These are phyloP conservation scores for Crenuchus spilurus DNA, from an alignment of 2,797 vertebrate genomes.

Conservation along the genomic window DNA sequence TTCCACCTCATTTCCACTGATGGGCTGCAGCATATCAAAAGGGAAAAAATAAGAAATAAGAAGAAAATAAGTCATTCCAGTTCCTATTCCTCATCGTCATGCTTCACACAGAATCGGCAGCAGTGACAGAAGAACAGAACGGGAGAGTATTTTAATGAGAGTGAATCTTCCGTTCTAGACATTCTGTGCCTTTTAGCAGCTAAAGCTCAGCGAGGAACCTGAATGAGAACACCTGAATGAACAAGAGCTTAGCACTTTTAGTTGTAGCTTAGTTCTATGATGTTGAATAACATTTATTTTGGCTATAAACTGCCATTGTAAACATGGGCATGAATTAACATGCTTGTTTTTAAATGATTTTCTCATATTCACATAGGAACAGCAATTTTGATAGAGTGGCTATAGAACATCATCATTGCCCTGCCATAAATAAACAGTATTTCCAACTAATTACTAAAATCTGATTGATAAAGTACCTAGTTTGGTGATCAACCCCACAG, in stretches of 20 bases:
- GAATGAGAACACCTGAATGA: constrained; percentile 40
- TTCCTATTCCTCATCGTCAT: constrained; percentile 47
- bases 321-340: no score
- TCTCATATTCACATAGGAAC: no score
- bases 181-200: constrained; percentile 16
- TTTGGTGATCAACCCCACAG: no score
- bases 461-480: no score
- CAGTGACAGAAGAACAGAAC: constrained; percentile 34
- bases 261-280: background rate
- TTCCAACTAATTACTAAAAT: no score
- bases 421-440: no score
- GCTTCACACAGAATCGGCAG: constrained; percentile 41
- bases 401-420: no score
- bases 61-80: constrained; percentile 36
- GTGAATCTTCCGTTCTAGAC: constrained; percentile 40
- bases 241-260: constrained; percentile 22
- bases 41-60: constrained; percentile 37
- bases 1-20: constrained; percentile 52
- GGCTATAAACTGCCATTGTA: background rate
- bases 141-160: constrained; percentile 45
- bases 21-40: constrained; percentile 35
- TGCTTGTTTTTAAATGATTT: no score
- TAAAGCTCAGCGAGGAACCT: constrained; percentile 3
- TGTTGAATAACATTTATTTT: background rate
- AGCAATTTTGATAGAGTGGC: no score